Evolutionary conservation across 2,113 vertebrate genomes (phyloP).

Genomic region (Calidris pygmaea): DNA sequence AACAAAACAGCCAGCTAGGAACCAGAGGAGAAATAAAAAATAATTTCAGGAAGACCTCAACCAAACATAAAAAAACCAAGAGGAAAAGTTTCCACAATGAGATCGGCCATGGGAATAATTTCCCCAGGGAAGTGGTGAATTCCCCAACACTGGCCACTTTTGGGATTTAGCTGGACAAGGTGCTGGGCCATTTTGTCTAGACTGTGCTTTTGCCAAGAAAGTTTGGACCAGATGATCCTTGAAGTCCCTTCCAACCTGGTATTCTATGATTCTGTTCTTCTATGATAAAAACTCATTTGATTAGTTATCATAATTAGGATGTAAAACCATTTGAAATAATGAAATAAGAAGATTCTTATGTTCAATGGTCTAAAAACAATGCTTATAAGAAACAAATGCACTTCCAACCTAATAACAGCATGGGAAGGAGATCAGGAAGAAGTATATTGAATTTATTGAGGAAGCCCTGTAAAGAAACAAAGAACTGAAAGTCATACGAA

Average conservation of each 20-base stretch:
- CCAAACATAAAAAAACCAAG: not conserved
- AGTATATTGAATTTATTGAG: not conserved
- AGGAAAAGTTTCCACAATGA: not conserved
- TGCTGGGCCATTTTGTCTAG: not conserved
- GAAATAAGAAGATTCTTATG: not conserved
- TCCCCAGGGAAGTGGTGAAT: not conserved
- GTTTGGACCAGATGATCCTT: not conserved
- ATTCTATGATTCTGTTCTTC: not conserved
- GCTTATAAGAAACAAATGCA: not conserved
- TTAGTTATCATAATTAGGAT: not conserved
- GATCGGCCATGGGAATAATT: not conserved
- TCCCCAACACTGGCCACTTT: not conserved
- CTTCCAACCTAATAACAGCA: not conserved
- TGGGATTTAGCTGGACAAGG: not conserved
- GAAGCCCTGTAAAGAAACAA: not conserved
- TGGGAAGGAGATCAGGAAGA: not conserved
- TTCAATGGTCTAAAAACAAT: not conserved
- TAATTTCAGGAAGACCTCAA: not conserved
- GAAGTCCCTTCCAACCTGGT: not conserved
- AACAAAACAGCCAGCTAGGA: not conserved
- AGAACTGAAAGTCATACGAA: not conserved
- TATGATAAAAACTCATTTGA: not conserved
- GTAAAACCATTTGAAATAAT: not conserved
- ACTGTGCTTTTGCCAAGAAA: not conserved
- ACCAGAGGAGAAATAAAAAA: not conserved